Base-by-base conservation (phyloP, 2,797 vertebrate genomes). In the Lacerta viridis region DNA sequence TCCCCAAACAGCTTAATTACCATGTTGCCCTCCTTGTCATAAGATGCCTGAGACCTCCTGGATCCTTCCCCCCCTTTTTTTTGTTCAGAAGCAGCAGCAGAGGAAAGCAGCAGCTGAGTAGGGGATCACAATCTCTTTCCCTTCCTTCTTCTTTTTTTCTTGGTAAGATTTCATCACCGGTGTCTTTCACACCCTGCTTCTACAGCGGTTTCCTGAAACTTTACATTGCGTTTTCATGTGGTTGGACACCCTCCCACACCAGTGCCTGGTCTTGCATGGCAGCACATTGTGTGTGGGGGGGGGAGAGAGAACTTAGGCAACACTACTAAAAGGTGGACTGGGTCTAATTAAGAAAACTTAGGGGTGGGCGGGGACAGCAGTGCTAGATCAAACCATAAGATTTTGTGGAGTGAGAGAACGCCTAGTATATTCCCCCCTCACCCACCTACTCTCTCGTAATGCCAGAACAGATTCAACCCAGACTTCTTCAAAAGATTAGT, bases 1-100 rank as follows among this genome's bases (percentile, higher is more conserved):
- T 5, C 33, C 27, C 36, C 6, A 5, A 46, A 18, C 25, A 50
- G 27, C 2, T 46, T 20, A 50, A 13, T 84, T 84, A 84, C 82
- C 82, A 23, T 74, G 1, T 36, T 29, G 6, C 25, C 15, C 5
- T 6, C 33, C 3, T 43, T 7, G 17, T 3, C 59, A 20, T 61
- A 61, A 17, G 20, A 61, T 8, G 11, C 27, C 4, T 4, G 8
- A 41, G 33, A 20, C 64, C 36, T 41, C 55, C 9, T 1, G 8
- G 4, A n/a, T 7, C n/a, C 25, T 17, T 64, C 25, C 50, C n/a
- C n/a, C n/a, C 2, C 15, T 6, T 4, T 5, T 27, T 66, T 9
- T 66, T 9, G 0, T 1, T 8, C 1, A 3, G 10, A 4, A 15
- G 8, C 1, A 29, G 61, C 61, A 2, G 3, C 36, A 39, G 3